Conservation (phyloP, 2,888 invertebrate species). For the Thera britannica region DNA sequence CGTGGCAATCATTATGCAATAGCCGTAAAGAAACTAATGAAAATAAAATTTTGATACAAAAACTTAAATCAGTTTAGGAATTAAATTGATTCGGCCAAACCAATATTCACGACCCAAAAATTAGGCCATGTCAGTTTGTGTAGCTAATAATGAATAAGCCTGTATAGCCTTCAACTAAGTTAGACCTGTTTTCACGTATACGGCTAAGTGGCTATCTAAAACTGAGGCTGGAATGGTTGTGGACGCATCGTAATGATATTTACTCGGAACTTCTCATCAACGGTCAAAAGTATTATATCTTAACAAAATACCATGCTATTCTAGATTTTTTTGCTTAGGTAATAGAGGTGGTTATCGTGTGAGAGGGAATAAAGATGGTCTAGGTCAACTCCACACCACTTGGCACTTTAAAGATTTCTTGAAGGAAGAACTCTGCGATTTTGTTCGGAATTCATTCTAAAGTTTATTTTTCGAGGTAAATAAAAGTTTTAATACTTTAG, state of each 20-base stretch:
- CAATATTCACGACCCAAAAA: too few species aligned
- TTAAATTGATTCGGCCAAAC: too few species aligned
- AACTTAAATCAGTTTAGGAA: too few species aligned
- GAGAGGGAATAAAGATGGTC: slow-evolving; percentile 32
- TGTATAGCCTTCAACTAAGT: slow-evolving; percentile 4
- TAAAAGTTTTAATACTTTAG: slow-evolving; percentile 62
- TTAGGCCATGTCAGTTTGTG: not conserved
- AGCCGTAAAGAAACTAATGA: too few species aligned
- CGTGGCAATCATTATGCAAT: too few species aligned
- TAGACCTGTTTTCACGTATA: slow-evolving; percentile 39
- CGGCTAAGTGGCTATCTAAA: slow-evolving; percentile 68
- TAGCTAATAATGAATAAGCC: too few species aligned
- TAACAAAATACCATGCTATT: slow-evolving; percentile 12
- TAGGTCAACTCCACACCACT: slow-evolving; percentile 54
- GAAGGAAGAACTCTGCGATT: slow-evolving; percentile 66
- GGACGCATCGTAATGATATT: slow-evolving; percentile 76
- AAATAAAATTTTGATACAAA: too few species aligned
- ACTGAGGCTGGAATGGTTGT: slow-evolving; percentile 63
- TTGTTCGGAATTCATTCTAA: slow-evolving; percentile 73
- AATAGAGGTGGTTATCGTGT: slow-evolving; percentile 36
- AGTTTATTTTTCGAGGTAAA: slow-evolving; percentile 63
- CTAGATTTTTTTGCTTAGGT: not conserved
- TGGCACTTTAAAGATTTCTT: slow-evolving; percentile 66
- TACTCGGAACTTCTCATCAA: slow-evolving; percentile 55
- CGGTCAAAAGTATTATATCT: slow-evolving; percentile 48